Conservation (phyloP, 2,113 vertebrate genomes). For the Pseudonaja textilis region DNA sequence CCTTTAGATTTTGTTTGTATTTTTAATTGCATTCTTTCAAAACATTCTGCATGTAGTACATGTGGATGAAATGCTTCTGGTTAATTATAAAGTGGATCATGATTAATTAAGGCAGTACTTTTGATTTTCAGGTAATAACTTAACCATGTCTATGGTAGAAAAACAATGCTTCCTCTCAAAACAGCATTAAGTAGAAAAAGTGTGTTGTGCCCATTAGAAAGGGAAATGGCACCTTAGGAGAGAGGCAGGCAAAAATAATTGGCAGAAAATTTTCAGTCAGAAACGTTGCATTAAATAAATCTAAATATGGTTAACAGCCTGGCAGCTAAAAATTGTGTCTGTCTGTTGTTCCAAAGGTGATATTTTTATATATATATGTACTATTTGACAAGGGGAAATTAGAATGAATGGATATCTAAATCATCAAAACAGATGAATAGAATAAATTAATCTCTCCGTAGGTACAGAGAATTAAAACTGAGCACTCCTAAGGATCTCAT, state of each 20-base stretch:
- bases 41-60: slow-evolving; percentile 28
- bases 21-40: slow-evolving; percentile 19
- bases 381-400: not conserved
- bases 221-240: not conserved
- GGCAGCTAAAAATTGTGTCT: not conserved
- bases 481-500: slow-evolving; percentile 33
- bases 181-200: not conserved
- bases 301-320: not conserved
- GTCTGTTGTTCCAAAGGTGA: not conserved
- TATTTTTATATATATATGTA: not conserved
- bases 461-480: not conserved
- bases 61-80: not conserved
- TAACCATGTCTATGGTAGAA: not conserved
- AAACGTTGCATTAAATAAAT: not conserved
- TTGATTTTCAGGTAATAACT: not conserved
- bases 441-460: not conserved
- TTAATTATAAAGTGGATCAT: not conserved
- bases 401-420: not conserved
- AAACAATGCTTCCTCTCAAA: not conserved
- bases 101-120: not conserved
- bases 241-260: not conserved
- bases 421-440: not conserved
- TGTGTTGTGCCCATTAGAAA: not conserved
- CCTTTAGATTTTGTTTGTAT: not conserved
- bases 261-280: not conserved